Evolutionary conservation across 2,888 invertebrate species (phyloP).

Genomic region (Linnaemya tessellans): DNA sequence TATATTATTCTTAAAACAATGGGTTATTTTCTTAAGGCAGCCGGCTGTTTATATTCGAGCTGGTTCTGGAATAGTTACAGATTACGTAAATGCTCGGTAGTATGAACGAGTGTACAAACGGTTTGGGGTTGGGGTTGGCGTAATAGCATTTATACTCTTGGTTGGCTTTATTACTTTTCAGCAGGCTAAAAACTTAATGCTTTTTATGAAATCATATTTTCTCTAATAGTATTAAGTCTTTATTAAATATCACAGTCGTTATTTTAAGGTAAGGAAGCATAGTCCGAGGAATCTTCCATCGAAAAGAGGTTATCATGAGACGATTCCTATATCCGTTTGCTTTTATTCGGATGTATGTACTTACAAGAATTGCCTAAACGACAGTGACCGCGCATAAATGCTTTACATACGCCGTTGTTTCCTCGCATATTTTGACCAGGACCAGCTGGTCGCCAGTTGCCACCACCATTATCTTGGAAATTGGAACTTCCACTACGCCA

Average conservation of each 20-base stretch:
- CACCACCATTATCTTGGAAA: constrained; percentile 81
- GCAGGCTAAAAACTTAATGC: constrained; percentile 56
- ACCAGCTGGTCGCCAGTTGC: constrained; percentile 85
- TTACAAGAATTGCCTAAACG: constrained; percentile 92
- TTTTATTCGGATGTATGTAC: constrained; percentile 88
- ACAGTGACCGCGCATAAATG: constrained; percentile 92
- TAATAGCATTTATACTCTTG: constrained; percentile 57
- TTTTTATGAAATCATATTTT: constrained; percentile 32
- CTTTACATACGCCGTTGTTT: constrained; percentile 87
- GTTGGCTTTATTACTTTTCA: constrained; percentile 54
- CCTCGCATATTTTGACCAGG: constrained; percentile 83
- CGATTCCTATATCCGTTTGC: constrained; percentile 80
- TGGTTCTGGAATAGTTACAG: constrained; percentile 5
- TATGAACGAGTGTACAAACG: background rate
- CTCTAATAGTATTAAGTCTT: constrained; percentile 59
- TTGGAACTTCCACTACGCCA: constrained; percentile 81
- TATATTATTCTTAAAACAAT: constrained; percentile 27
- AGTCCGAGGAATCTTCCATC: constrained; percentile 77
- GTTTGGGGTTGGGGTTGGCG: constrained; percentile 16
- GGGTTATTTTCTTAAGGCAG: constrained; percentile 11
- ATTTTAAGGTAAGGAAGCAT: constrained; percentile 58
- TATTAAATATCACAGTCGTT: constrained; percentile 74
- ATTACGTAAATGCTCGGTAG: constrained; percentile 5
- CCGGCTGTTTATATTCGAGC: constrained; percentile 27
- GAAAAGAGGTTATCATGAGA: constrained; percentile 77